Conservation (phyloP, 2,797 vertebrate species). For the Clarias platycephalus region DNA sequence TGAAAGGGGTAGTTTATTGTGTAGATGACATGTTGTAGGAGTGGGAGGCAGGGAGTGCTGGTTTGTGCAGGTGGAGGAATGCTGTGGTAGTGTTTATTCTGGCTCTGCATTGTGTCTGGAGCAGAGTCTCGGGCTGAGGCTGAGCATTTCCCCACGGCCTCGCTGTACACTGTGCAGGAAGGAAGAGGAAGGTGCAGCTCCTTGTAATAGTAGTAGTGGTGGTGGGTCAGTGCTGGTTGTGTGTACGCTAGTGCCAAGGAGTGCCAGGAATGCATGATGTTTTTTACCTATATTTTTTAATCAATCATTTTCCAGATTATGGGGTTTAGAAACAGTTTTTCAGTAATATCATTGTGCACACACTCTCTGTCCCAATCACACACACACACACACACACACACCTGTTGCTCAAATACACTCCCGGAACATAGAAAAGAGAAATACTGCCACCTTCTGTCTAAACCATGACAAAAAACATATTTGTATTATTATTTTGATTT, state of each 20-base stretch:
- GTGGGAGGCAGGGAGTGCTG: conserved; percentile 49
- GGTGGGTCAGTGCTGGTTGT: background rate
- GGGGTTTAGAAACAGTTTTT: background rate
- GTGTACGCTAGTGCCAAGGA: background rate
- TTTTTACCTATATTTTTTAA: background rate
- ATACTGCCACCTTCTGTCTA: conserved; percentile 65
- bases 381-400: conserved; percentile 23
- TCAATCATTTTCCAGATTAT: background rate
- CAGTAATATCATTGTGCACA: background rate
- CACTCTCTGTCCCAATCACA: background rate
- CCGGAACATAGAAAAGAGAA: conserved; percentile 37
- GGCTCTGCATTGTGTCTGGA: conserved; percentile 62
- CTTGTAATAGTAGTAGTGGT: background rate
- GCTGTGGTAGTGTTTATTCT: conserved; percentile 65
- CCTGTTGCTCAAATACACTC: conserved; percentile 29
- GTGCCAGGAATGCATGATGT: background rate
- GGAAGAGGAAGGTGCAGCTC: background rate
- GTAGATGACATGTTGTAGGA: conserved; percentile 41
- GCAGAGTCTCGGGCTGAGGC: conserved; percentile 19
- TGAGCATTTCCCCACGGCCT: conserved; percentile 33
- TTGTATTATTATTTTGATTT: too few relatives aligned
- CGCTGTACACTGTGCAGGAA: conserved; percentile 1
- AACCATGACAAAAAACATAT: background rate
- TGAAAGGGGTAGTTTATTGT: conserved; percentile 40
- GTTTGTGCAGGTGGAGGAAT: conserved; percentile 68